Evolutionary conservation across 2,797 vertebrate species (phyloP).

Genomic region (Margarornis squamiger): DNA sequence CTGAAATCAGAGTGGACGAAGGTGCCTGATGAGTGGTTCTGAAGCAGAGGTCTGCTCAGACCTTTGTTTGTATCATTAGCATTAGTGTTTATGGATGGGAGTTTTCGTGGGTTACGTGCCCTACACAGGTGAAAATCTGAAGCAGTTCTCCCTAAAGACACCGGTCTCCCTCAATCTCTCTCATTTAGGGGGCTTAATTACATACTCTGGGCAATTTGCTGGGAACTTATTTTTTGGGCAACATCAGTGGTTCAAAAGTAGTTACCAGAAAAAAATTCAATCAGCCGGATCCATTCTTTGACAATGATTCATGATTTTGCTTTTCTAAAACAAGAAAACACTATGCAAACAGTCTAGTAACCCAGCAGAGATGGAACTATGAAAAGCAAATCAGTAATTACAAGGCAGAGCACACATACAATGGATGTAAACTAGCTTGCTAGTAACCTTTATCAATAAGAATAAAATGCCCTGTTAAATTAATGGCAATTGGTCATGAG

Average conservation of each 20-base stretch:
- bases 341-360: not conserved
- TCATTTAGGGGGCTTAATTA: not conserved
- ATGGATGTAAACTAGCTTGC: not conserved
- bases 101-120: not conserved
- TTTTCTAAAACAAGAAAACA: not conserved
- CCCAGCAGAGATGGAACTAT: not conserved
- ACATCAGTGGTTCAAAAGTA: not conserved
- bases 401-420: not conserved
- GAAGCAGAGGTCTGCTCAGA: not conserved
- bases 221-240: not conserved
- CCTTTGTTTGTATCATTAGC: not conserved
- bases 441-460: not conserved
- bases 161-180: not conserved
- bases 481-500: conserved; percentile 1
- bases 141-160: not conserved
- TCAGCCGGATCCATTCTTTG: not conserved
- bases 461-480: conserved; percentile 20
- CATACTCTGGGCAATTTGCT: not conserved
- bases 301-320: not conserved
- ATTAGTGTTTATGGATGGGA: not conserved
- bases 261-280: not conserved
- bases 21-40: not conserved
- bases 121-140: not conserved
- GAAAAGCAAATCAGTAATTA: not conserved
- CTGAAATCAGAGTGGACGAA: not conserved